Conservation (phyloP, 92 coral and sea anemone species). For the Heteractis magnifica region DNA sequence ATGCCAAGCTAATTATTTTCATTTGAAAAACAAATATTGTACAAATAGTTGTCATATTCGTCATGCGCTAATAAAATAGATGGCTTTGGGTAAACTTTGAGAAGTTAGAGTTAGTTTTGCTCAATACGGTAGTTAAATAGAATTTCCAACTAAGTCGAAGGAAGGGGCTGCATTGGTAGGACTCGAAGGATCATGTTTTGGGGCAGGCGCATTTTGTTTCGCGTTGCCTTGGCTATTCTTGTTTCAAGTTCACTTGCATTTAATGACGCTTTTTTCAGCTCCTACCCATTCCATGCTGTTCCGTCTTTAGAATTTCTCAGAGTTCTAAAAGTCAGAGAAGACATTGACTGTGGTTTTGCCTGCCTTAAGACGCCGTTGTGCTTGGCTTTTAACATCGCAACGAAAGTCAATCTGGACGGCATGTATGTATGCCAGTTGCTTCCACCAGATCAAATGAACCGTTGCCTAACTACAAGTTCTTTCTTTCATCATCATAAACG, state of each 20-base stretch:
- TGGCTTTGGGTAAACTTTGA: not conserved
- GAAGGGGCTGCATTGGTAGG: not conserved
- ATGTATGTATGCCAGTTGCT: conserved; percentile 10
- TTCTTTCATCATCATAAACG: conserved; percentile 14
- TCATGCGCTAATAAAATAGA: not conserved
- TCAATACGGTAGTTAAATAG: not conserved
- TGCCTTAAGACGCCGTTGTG: not conserved
- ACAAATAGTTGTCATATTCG: not conserved
- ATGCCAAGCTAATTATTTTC: not conserved
- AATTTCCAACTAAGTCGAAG: not conserved
- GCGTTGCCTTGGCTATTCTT: not conserved
- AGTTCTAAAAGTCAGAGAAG: not conserved
- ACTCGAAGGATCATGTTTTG: not conserved
- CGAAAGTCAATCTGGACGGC: not conserved
- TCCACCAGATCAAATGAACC: not conserved
- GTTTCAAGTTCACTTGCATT: not conserved
- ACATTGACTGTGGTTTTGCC: conserved; percentile 2
- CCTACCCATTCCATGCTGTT: conserved; percentile 6
- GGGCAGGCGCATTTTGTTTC: not conserved
- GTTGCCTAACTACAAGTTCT: not conserved
- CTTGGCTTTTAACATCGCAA: conserved; percentile 22
- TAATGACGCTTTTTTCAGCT: not conserved
- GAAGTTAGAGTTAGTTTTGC: not conserved
- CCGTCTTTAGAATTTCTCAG: not conserved
- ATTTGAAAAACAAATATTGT: no score